Conservation (phyloP, 2,888 invertebrate species). For the Limnephilus marmoratus region DNA sequence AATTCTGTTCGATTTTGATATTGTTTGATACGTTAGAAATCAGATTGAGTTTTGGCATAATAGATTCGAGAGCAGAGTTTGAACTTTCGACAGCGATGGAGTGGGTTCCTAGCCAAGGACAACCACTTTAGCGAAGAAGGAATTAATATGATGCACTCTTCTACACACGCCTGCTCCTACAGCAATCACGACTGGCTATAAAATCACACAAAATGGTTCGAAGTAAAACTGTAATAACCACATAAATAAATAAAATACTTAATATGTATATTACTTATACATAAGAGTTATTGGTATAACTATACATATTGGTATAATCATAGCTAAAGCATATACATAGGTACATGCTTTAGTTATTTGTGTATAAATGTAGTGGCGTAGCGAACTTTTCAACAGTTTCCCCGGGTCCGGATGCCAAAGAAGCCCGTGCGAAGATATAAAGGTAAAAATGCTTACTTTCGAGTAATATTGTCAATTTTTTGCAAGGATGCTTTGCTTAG, state of each 20-base stretch:
- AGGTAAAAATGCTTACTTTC: too few relatives aligned
- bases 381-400: too few relatives aligned
- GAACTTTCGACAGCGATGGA: constrained; percentile 57
- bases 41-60: not conserved
- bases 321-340: too few relatives aligned
- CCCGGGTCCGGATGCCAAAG: too few relatives aligned
- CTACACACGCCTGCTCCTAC: not conserved
- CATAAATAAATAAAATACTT: not conserved
- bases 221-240: not conserved
- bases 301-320: too few relatives aligned
- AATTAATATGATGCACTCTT: constrained; percentile 26
- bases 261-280: too few relatives aligned
- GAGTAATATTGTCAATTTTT: too few relatives aligned
- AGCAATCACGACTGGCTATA: not conserved
- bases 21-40: not conserved
- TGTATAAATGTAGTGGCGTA: too few relatives aligned
- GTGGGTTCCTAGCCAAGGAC: constrained; percentile 58
- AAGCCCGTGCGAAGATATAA: too few relatives aligned
- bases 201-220: not conserved
- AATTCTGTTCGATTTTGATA: not conserved
- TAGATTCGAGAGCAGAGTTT: constrained; percentile 48
- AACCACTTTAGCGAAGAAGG: constrained; percentile 57
- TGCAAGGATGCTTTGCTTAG: too few relatives aligned
- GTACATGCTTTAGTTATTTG: too few relatives aligned
- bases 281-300: too few relatives aligned